Percentiles rank a stretch among this genome's conserved stretches.
phyloP scores from a whole-genome alignment of 1,140 invertebrate genomes.

The Lordiphosa mommai region DNA sequence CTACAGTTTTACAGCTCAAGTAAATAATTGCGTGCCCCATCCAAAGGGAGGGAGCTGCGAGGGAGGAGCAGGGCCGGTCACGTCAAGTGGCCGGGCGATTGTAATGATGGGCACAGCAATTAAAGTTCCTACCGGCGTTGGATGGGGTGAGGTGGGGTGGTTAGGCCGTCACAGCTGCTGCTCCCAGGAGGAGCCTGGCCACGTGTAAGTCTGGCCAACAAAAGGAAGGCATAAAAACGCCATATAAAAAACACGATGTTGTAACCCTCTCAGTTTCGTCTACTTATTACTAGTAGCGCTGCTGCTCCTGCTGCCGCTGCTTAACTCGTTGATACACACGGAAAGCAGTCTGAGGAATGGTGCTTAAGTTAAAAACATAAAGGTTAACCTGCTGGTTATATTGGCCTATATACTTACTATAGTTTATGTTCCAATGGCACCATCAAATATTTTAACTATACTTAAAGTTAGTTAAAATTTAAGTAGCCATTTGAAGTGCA shows the following conservation, averaged over 20 bases:
- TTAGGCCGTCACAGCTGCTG: constrained; percentile 33
- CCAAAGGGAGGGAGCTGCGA: not conserved
- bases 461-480: constrained; percentile 49
- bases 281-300: constrained; percentile 3
- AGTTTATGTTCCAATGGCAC: constrained; percentile 32
- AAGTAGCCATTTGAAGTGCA: constrained; percentile 22
- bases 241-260: constrained; percentile 54
- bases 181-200: constrained; percentile 11
- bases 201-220: constrained; percentile 55
- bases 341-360: constrained; percentile 26
- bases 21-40: constrained; percentile 64
- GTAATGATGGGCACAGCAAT: constrained; percentile 73
- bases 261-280: constrained; percentile 11
- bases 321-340: constrained; percentile 1
- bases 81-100: constrained; percentile 52
- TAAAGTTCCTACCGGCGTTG: constrained; percentile 41
- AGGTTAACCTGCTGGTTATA: constrained; percentile 53
- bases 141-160: constrained; percentile 5
- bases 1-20: constrained; percentile 76
- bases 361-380: constrained; percentile 55
- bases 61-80: constrained; percentile 25
- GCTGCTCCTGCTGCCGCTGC: constrained; percentile 5
- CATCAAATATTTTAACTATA: constrained; percentile 34
- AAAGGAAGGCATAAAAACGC: constrained; percentile 61
- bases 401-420: constrained; percentile 32